Conservation (phyloP, 2,797 vertebrate genomes). For the Rachycentron canadum region DNA sequence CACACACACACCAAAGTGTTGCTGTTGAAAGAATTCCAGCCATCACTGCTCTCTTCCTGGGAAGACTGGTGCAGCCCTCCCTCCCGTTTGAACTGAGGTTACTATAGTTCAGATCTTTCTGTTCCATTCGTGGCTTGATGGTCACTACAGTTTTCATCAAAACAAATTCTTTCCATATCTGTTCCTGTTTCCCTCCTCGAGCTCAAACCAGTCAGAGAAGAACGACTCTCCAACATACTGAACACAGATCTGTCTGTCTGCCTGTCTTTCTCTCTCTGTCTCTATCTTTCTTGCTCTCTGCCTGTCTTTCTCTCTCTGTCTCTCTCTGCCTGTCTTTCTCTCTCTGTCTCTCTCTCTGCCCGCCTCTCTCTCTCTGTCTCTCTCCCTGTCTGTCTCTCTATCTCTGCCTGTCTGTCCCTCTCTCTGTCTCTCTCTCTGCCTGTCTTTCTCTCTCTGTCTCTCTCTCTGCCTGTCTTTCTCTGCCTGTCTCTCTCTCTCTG, state of each 20-base stretch:
- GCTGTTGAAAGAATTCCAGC: slow-evolving; percentile 62
- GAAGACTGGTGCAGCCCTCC: slow-evolving; percentile 70
- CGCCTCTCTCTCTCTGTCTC: no score
- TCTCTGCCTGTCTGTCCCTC: no score
- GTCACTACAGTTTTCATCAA: slow-evolving; percentile 43
- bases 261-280: no score
- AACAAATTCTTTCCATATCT: slow-evolving; percentile 70
- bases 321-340: no score
- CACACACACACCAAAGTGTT: slow-evolving; percentile 68
- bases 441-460: no score
- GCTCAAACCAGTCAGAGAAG: slow-evolving; percentile 28
- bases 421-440: no score
- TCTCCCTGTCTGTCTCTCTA: no score
- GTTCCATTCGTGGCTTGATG: slow-evolving; percentile 23
- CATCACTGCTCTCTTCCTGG: slow-evolving; percentile 58
- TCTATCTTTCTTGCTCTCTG: no score
- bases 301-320: no score
- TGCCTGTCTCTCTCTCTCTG: no score
- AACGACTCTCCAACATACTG: slow-evolving; percentile 36
- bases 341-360: no score
- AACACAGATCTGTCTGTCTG: slow-evolving; percentile 49
- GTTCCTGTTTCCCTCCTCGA: slow-evolving; percentile 46
- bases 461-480: no score
- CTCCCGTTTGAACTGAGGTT: slow-evolving; percentile 51
- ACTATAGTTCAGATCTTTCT: slow-evolving; percentile 41